A percentile compares a stretch with the other conserved stretches of the same genome.
These are phyloP conservation scores for Galbula dea DNA, from an alignment of 2,113 vertebrate species.

Conservation along the genomic window DNA sequence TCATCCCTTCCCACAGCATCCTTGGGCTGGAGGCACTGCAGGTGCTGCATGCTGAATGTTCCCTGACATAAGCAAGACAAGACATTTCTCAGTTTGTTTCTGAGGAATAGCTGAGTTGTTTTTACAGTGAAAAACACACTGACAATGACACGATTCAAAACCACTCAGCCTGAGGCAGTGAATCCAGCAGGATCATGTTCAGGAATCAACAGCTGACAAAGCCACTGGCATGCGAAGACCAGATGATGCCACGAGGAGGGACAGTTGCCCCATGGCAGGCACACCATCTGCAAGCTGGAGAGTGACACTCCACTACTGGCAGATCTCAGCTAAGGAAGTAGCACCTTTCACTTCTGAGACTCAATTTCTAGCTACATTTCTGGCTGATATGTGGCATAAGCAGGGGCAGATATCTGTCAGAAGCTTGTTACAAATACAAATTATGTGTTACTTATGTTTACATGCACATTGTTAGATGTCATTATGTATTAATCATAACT, in stretches of 20 bases:
- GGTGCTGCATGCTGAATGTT: neutral
- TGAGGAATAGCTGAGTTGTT: accelerated
- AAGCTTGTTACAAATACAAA: neutral
- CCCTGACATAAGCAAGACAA: neutral
- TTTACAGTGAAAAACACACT: neutral
- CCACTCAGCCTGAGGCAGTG: accelerated
- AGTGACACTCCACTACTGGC: neutral
- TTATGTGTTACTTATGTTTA: neutral
- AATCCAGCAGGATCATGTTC: neutral
- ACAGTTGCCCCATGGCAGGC: accelerated
- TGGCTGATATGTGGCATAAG: neutral
- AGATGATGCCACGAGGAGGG: accelerated
- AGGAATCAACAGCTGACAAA: neutral
- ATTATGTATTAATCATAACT: neutral
- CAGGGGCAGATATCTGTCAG: neutral
- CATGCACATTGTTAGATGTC: accelerated
- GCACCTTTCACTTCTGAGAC: neutral
- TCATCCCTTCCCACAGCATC: neutral
- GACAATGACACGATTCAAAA: neutral
- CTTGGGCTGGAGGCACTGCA: accelerated
- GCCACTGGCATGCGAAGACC: neutral
- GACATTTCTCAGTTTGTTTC: neutral
- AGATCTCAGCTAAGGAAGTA: neutral
- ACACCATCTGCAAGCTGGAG: accelerated
- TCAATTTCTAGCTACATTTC: neutral